A percentile compares a stretch with the other conserved stretches of the same genome.
phyloP scores from a whole-genome alignment of 2,888 invertebrate species.

The Teleiodes luculella region DNA sequence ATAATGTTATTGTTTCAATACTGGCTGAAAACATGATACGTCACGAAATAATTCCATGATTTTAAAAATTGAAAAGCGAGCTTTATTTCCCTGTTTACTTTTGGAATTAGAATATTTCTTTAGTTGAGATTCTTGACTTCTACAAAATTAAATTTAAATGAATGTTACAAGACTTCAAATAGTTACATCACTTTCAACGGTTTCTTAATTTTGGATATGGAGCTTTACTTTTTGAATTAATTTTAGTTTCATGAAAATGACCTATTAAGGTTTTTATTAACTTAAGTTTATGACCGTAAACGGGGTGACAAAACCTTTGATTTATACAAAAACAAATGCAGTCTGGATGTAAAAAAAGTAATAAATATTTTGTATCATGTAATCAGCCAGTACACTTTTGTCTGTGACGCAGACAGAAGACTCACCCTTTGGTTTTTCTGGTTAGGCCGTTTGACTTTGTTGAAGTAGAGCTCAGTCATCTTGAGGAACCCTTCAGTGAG shows the following conservation, averaged over 20 bases:
- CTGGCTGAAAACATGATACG: neutral
- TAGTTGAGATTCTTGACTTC: too few species aligned
- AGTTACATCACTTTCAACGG: too few species aligned
- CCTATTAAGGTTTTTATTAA: neutral
- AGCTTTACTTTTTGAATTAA: too few species aligned
- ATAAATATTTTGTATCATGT: neutral
- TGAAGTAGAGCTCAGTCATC: slow-evolving; percentile 91
- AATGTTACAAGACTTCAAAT: too few species aligned
- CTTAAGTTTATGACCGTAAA: neutral
- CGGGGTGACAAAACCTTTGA: neutral
- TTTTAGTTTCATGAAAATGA: too few species aligned
- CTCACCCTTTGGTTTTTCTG: slow-evolving; percentile 86
- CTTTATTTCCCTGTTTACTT: neutral
- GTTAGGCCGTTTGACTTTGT: slow-evolving; percentile 90
- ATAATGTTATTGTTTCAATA: too few species aligned
- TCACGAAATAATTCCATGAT: too few species aligned
- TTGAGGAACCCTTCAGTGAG: slow-evolving; percentile 86
- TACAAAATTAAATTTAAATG: too few species aligned
- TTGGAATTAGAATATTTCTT: too few species aligned
- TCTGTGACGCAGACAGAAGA: slow-evolving; percentile 35
- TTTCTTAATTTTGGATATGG: too few species aligned
- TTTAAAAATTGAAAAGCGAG: neutral
- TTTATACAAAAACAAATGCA: neutral
- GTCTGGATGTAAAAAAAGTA: neutral
- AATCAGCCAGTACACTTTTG: neutral